phyloP scores from a whole-genome alignment of 1,140 invertebrate genomes.

The Protaetia brevitarsis region DNA sequence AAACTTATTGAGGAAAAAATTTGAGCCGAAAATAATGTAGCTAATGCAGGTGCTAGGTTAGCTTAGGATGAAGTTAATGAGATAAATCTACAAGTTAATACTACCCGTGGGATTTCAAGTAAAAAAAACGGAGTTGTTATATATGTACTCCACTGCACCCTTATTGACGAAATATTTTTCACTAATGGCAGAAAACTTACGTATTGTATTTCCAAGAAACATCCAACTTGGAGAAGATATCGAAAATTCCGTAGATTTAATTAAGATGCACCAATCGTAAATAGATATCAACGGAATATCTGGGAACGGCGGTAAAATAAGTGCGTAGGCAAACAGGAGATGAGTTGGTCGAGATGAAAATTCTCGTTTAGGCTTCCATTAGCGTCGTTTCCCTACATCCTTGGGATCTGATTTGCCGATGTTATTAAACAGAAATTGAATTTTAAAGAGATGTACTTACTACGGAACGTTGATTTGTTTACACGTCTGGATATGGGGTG shows the following conservation, averaged over 20 bases:
- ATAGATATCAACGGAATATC: background rate
- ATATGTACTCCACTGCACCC: no score
- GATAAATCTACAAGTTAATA: no score
- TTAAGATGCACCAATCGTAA: background rate
- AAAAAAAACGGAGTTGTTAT: no score
- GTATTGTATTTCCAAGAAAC: no score
- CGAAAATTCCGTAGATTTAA: background rate
- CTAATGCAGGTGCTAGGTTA: no score
- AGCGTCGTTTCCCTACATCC: slow-evolving; percentile 20
- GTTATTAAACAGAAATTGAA: slow-evolving; percentile 29
- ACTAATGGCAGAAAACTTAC: no score
- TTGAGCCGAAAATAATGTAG: no score
- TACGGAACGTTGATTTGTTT: background rate
- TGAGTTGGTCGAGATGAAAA: slow-evolving; percentile 24
- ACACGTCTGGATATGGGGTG: background rate
- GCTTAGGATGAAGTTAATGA: no score
- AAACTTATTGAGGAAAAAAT: no score
- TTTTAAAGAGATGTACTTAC: slow-evolving; percentile 23
- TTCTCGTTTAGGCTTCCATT: slow-evolving; percentile 21
- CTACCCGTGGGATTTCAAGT: no score
- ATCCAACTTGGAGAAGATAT: no score
- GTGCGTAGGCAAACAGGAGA: slow-evolving; percentile 7
- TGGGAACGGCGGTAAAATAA: background rate
- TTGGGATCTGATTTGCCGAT: slow-evolving; percentile 21
- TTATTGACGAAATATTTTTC: no score